Conservation (phyloP, 1,140 invertebrate genomes). For the Anadara kagoshimensis region DNA sequence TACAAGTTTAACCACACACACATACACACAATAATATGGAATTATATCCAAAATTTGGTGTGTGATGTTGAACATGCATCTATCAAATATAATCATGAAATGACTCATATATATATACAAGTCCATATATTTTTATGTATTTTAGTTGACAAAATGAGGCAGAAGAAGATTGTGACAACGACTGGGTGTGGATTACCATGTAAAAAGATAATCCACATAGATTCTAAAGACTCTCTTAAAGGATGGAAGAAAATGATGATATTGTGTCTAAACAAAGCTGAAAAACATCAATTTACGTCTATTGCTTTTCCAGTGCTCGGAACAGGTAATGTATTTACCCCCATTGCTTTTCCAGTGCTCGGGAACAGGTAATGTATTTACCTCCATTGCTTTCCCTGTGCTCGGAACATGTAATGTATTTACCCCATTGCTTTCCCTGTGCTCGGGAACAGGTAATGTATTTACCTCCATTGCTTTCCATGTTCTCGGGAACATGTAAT, state of each 20-base stretch:
- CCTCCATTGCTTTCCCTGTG: too few relatives aligned
- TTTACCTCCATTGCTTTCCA: too few relatives aligned
- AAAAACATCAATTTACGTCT: slow-evolving; percentile 2
- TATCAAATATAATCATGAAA: neutral
- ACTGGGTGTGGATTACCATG: slow-evolving; percentile 10
- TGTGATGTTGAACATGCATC: neutral
- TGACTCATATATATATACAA: too few relatives aligned
- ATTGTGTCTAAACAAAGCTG: neutral
- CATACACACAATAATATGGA: neutral
- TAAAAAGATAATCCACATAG: slow-evolving; percentile 24
- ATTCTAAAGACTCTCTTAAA: slow-evolving; percentile 4
- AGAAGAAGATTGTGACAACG: neutral
- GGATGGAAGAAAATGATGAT: slow-evolving; percentile 15
- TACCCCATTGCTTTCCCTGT: too few relatives aligned
- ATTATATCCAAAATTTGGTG: too few relatives aligned
- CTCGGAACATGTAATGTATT: too few relatives aligned
- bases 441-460: too few relatives aligned
- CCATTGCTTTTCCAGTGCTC: too few relatives aligned
- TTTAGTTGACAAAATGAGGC: slow-evolving; percentile 19
- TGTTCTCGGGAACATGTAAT: too few relatives aligned
- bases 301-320: slow-evolving; percentile 17
- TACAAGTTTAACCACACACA: neutral
- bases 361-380: too few relatives aligned
- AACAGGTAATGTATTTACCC: too few relatives aligned
- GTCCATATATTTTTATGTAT: too few relatives aligned